Base-by-base conservation (phyloP, 2,113 vertebrate species). In the Tautogolabrus adspersus region DNA sequence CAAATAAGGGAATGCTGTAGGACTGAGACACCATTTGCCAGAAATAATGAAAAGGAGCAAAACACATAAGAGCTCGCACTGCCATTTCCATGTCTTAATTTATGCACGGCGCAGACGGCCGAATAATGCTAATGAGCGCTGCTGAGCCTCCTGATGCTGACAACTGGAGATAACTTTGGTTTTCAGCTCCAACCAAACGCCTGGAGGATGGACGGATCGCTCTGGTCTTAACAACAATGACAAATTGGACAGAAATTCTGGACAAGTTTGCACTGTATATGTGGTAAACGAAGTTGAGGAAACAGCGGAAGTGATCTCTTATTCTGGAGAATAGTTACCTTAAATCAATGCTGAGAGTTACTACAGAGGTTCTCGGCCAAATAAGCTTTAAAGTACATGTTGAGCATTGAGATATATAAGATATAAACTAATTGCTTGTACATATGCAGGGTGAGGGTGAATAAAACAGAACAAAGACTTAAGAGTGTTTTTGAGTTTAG, bases 41-140 rank as follows among this genome's bases (percentile, higher is more conserved):
- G 84, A 90, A 92, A 91, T 90, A 91, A 92, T 90, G 71, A 90
- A 91, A 90, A 60, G 59, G 57, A 71, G 65, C 61, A 88, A 83
- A 90, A 88, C 72, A 68, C 82, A 85, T 67, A 81, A 87, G 75
- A 44, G 23, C 71, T 72, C 12, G 12, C 37, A 5, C 57, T 80
- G 69, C 73, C 71, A 75, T 82, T 88, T 79, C 66, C 23, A 59
- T 52, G 40, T 58, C 77, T 82, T 91, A 88, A 93, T 93, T 86
- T 87, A 91, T 84, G 86, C 77, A 37, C 63, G 22, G 77, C 81
- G 73, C 87, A 79, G 78, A 76, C 26, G 30, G 52, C 49, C 84
- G 46, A 83, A 87, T 88, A 87, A 90, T 88, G 84, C 83, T 91
- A 91, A 93, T 89, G 87, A 92, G 83, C 30, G 57, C 30, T 23